Evolutionary conservation across 2,113 vertebrate species (phyloP).

Genomic region (Pomatostomus ruficeps): DNA sequence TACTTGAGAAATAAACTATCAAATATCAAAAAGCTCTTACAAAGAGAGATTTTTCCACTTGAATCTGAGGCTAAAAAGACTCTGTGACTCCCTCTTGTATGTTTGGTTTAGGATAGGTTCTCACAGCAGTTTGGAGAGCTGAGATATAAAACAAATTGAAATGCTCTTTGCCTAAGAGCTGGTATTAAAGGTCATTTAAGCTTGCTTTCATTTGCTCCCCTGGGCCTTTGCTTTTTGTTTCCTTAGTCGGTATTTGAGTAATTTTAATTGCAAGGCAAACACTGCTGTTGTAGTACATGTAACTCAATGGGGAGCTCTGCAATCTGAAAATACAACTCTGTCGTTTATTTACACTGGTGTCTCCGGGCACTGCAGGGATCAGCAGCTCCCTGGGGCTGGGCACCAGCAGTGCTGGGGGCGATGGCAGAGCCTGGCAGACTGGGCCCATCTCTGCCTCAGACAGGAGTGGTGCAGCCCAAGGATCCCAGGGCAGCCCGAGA

Average conservation of each 20-base stretch:
- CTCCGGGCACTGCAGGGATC: rapidly evolving
- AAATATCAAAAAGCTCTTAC: background rate
- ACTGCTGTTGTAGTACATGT: background rate
- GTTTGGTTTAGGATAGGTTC: background rate
- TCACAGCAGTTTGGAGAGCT: background rate
- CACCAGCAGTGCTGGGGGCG: rapidly evolving
- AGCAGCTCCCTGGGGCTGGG: background rate
- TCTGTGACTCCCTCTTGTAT: background rate
- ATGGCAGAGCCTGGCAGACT: background rate
- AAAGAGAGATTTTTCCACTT: background rate
- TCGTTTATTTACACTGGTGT: background rate
- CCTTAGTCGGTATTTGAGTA: background rate
- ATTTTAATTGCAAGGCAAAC: background rate
- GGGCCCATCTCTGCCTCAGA: too few species aligned
- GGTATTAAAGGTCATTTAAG: background rate
- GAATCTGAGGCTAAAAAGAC: background rate
- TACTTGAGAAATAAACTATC: background rate
- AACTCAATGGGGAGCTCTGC: background rate
- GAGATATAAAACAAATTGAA: background rate
- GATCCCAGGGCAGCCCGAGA: too few species aligned
- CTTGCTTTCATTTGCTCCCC: background rate
- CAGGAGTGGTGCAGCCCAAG: background rate
- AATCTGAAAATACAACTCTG: background rate
- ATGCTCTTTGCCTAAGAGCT: background rate
- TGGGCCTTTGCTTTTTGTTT: background rate